Evolutionary conservation across 1,140 invertebrate species (phyloP), one percentile per base, ranked within the genome.

Genomic region (Drosophila eugracilis): DNA sequence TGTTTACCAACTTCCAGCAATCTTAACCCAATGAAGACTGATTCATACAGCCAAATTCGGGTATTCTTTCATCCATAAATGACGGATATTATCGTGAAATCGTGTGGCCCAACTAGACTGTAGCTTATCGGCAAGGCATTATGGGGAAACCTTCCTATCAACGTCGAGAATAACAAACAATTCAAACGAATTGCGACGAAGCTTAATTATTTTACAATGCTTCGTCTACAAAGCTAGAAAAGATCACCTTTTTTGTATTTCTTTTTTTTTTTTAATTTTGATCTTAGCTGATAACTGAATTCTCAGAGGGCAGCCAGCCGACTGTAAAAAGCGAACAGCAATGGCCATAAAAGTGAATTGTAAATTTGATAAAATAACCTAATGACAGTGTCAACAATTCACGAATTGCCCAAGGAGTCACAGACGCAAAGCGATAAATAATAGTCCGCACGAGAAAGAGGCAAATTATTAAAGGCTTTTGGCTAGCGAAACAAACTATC

Each of bases 191-290:
- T 44, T 52, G 60, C 60, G 60, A 52, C 62, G 15, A 7, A 53
- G 47, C 63, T 34, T 67, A 53, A 67, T 67, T 67, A 28, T 53
- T 67, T 67, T 67, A 67, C 47, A 67, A 67, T 44, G 36, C 62
- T n/a, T n/a, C 47, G 22, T 21, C 26, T 5, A 12, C 4, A 1
- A 42, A 9, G 36, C 37, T 24, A 62, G 39, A 62, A 14, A 66
- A 53, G 63, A 67, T 53, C 60, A 67, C 24, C 42, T 28, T 45
- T 45, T 24, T 44, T 26, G 1, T 32, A 12, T 34, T n/a, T n/a
- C n/a, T n/a, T n/a, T n/a, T n/a, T n/a, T 28, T 45, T 45, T 24
- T 44, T 26, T 4, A 12, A 12, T 34, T 32, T 34, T 15, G 34
- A 63, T 32, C 26, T 47, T 19, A 14, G 10, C 41, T 66, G 63